Percentiles rank a stretch among this genome's conserved stretches.
phyloP scores from a whole-genome alignment of 2,797 vertebrate genomes.

The Taenioides sp. region DNA sequence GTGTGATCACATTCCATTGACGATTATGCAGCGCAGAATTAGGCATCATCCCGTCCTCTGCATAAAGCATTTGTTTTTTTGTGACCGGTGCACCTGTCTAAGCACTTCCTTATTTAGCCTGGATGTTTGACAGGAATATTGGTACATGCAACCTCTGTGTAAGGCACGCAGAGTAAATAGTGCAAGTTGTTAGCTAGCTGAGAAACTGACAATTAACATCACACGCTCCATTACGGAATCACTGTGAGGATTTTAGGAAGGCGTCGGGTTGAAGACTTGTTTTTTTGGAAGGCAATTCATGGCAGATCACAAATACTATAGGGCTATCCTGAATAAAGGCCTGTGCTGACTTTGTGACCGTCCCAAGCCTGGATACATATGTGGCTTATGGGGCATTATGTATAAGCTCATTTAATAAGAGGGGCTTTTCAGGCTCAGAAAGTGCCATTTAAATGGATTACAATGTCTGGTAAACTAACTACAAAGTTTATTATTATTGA shows the following conservation, averaged over 20 bases:
- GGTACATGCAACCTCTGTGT: constrained; percentile 20
- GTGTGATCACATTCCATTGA: background rate
- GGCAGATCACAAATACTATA: background rate
- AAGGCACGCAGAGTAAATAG: constrained; percentile 40
- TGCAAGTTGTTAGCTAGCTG: constrained; percentile 28
- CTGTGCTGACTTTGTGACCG: background rate
- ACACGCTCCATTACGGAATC: constrained; percentile 44
- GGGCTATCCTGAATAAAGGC: background rate
- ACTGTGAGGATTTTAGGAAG: constrained; percentile 23
- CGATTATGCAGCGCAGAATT: constrained; percentile 20
- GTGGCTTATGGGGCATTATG: background rate
- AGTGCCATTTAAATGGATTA: background rate
- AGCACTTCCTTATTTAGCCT: constrained; percentile 45
- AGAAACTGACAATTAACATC: constrained; percentile 42
- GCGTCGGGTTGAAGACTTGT: constrained; percentile 1
- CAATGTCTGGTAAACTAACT: background rate
- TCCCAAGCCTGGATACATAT: background rate
- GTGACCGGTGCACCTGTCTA: constrained; percentile 9
- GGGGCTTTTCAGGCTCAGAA: background rate
- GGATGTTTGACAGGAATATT: constrained; percentile 28
- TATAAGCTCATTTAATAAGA: background rate
- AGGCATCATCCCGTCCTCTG: constrained; percentile 45
- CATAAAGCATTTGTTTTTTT: constrained; percentile 39
- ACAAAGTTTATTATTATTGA: background rate
- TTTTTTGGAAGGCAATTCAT: background rate